Percentiles rank a stretch among this genome's conserved stretches.
Evolutionary conservation across 2,888 invertebrate species (phyloP).

Genomic region (Marronus borbonicus): DNA sequence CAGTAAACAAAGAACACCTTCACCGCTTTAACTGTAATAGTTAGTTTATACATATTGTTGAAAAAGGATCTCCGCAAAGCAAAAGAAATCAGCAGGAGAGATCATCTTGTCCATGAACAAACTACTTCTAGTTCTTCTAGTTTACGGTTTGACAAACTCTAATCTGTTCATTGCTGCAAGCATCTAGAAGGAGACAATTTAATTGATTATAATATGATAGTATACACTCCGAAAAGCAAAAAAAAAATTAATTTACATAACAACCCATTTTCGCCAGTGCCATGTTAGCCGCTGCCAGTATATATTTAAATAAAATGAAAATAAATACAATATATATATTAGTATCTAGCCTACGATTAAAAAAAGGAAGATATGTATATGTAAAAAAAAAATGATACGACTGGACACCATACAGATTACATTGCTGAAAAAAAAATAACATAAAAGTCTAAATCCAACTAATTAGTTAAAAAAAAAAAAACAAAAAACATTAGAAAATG

Average conservation of each 20-base stretch:
- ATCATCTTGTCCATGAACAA: too few species aligned
- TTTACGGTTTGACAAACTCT: too few species aligned
- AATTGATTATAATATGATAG: constrained; percentile 19
- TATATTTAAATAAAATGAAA: constrained; percentile 36
- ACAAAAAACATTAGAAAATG: background rate
- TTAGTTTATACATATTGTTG: too few species aligned
- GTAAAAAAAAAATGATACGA: background rate
- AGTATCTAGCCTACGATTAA: constrained; percentile 16
- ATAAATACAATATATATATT: constrained; percentile 16
- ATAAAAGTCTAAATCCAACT: background rate
- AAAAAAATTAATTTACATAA: constrained; percentile 33
- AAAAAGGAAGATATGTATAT: constrained; percentile 20
- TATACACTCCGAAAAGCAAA: constrained; percentile 19
- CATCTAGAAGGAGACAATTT: background rate
- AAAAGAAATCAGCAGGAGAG: background rate
- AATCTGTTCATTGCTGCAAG: too few species aligned
- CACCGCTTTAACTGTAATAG: too few species aligned
- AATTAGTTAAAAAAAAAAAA: background rate
- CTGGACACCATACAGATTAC: constrained; percentile 12
- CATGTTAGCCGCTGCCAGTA: constrained; percentile 51
- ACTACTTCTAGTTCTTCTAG: too few species aligned
- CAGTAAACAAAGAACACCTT: background rate
- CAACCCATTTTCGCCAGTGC: constrained; percentile 51
- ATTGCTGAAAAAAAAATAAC: background rate
- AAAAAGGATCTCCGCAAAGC: background rate